These are phyloP conservation scores for Autographa gamma DNA, from an alignment of 2,888 invertebrate genomes.

Conservation along the genomic window DNA sequence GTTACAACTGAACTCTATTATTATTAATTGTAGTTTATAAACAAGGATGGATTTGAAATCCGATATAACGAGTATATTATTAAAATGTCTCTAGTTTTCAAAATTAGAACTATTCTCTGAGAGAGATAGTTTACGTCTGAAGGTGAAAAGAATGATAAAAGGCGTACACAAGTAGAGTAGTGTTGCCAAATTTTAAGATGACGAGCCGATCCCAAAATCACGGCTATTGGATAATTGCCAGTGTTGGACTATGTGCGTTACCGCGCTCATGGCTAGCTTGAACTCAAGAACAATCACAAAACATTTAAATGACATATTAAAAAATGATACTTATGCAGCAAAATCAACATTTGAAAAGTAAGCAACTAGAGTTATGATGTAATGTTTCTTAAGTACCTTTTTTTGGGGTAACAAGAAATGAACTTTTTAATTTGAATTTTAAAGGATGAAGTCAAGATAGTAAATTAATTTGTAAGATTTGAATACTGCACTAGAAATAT, in stretches of 20 bases:
- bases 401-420: too few relatives aligned
- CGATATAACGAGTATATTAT: not conserved
- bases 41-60: not conserved
- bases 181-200: slow-evolving; percentile 81
- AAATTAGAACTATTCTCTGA: slow-evolving; percentile 57
- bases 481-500: too few relatives aligned
- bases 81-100: slow-evolving; percentile 11
- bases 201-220: slow-evolving; percentile 73
- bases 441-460: too few relatives aligned
- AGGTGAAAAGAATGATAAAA: slow-evolving; percentile 81
- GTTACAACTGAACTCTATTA: slow-evolving; percentile 48
- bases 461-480: too few relatives aligned
- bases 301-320: slow-evolving; percentile 15
- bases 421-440: too few relatives aligned
- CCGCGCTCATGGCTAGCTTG: slow-evolving; percentile 33
- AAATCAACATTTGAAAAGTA: too few relatives aligned
- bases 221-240: slow-evolving; percentile 81
- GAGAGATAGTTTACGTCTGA: slow-evolving; percentile 73
- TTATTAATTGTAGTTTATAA: not conserved
- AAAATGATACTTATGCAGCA: not conserved
- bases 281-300: slow-evolving; percentile 56
- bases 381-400: too few relatives aligned
- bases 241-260: slow-evolving; percentile 43
- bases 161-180: slow-evolving; percentile 64
- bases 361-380: too few relatives aligned